Conservation (phyloP, 2,113 vertebrate species). For the Hassar affinis region DNA sequence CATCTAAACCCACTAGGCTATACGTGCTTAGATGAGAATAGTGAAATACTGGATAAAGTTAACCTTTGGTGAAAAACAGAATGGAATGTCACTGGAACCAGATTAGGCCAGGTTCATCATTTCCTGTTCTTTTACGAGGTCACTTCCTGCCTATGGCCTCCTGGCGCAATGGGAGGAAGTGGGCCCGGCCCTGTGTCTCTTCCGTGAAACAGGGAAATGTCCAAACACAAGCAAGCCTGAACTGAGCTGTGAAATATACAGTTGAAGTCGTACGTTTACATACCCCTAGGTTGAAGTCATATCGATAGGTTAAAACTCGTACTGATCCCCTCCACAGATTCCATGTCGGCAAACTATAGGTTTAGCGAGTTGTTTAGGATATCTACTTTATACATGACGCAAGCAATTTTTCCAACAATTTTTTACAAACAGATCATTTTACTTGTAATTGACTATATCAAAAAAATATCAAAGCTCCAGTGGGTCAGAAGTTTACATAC, state of each 20-base stretch:
- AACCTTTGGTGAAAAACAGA: slow-evolving; percentile 28
- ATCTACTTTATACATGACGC: no score
- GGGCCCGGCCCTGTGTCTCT: slow-evolving; percentile 48
- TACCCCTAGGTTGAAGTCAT: no score
- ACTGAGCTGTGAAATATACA: neutral
- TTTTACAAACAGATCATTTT: no score
- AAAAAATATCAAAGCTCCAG: no score
- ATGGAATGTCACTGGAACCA: slow-evolving; percentile 51
- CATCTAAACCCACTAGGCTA: neutral
- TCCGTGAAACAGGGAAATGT: slow-evolving; percentile 33
- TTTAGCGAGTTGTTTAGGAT: no score
- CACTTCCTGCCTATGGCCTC: slow-evolving; percentile 70
- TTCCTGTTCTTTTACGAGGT: slow-evolving; percentile 74
- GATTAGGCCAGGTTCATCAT: slow-evolving; percentile 64
- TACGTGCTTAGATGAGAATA: neutral
- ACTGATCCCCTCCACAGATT: no score
- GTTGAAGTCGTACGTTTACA: no score
- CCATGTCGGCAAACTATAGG: no score
- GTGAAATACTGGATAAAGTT: neutral
- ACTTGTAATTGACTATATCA: no score
- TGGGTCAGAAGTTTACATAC: no score
- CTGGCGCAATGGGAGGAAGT: slow-evolving; percentile 65
- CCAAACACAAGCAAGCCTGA: slow-evolving; percentile 13
- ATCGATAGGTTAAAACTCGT: no score
- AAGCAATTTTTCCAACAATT: no score